phyloP scores from a whole-genome alignment of 2,888 invertebrate species.

The Scaptomyza tumidula region DNA sequence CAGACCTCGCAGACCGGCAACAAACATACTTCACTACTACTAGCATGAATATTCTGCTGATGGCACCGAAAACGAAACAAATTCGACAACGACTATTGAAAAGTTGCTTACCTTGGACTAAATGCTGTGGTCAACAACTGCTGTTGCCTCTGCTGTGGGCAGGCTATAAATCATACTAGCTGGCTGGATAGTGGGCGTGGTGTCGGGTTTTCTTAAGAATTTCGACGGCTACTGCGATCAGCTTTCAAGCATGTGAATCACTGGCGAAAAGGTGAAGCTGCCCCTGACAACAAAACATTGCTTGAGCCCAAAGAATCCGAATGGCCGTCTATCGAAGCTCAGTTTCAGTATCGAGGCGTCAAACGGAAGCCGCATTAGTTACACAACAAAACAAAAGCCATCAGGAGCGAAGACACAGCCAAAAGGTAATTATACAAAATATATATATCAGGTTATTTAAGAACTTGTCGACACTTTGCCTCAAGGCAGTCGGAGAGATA shows the following conservation, averaged over 20 bases:
- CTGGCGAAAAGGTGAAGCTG: slow-evolving; percentile 43
- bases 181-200: slow-evolving; percentile 51
- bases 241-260: slow-evolving; percentile 66
- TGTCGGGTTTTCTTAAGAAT: slow-evolving; percentile 67
- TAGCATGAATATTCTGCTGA: slow-evolving; percentile 32
- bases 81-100: slow-evolving; percentile 44
- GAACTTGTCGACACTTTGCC: slow-evolving; percentile 27
- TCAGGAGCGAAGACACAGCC: slow-evolving; percentile 13
- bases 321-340: slow-evolving; percentile 44
- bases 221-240: slow-evolving; percentile 62
- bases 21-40: not conserved
- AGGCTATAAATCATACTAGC: slow-evolving; percentile 60
- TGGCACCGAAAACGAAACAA: slow-evolving; percentile 45
- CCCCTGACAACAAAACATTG: slow-evolving; percentile 15
- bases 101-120: slow-evolving; percentile 77
- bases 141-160: slow-evolving; percentile 33
- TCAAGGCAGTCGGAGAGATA: slow-evolving; percentile 6
- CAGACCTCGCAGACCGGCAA: slow-evolving; percentile 2
- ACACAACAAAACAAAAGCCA: slow-evolving; percentile 20
- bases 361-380: slow-evolving; percentile 78
- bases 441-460: slow-evolving; percentile 36
- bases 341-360: slow-evolving; percentile 68
- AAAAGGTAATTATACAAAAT: slow-evolving; percentile 35
- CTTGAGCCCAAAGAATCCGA: slow-evolving; percentile 11
- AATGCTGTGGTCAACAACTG: slow-evolving; percentile 58